Percentiles rank a stretch among this genome's conserved stretches.
phyloP scores from a whole-genome alignment of 2,888 invertebrate species.

The Acrocyrtus sp. region DNA sequence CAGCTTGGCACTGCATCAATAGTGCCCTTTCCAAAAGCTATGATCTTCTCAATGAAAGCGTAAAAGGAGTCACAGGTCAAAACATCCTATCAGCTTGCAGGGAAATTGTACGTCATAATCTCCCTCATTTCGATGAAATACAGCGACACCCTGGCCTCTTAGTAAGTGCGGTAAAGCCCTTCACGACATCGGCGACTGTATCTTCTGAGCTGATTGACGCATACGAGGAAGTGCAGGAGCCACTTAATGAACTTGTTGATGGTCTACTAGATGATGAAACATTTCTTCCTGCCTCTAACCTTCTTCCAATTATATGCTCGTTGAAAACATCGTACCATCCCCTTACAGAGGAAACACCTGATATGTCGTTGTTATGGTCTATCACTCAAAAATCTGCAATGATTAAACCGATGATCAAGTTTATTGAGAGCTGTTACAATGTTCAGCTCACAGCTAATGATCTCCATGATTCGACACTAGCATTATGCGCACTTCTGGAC shows the following conservation, averaged over 20 bases:
- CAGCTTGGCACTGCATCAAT: conserved; percentile 23
- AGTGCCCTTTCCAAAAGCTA: not conserved
- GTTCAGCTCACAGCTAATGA: conserved; percentile 17
- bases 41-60: not conserved
- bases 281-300: conserved; percentile 5
- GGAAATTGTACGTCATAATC: conserved; percentile 31
- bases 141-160: conserved; percentile 39
- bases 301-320: conserved; percentile 36
- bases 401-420: conserved; percentile 16
- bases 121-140: conserved; percentile 23
- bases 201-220: conserved; percentile 15
- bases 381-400: no score
- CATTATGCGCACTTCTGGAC: conserved; percentile 37
- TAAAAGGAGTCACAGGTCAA: not conserved
- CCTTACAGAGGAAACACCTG: no score
- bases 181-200: no score
- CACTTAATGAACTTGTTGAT: conserved; percentile 45
- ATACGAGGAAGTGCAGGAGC: conserved; percentile 25
- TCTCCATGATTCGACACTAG: conserved; percentile 12
- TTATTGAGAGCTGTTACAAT: conserved; percentile 31
- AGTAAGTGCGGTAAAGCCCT: conserved; percentile 1
- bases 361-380: no score
- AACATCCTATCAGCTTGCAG: conserved; percentile 20
- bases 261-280: conserved; percentile 32
- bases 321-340: no score